Evolutionary conservation across 1,140 invertebrate species (phyloP).

Genomic region (Diachasmimorpha longicaudata): DNA sequence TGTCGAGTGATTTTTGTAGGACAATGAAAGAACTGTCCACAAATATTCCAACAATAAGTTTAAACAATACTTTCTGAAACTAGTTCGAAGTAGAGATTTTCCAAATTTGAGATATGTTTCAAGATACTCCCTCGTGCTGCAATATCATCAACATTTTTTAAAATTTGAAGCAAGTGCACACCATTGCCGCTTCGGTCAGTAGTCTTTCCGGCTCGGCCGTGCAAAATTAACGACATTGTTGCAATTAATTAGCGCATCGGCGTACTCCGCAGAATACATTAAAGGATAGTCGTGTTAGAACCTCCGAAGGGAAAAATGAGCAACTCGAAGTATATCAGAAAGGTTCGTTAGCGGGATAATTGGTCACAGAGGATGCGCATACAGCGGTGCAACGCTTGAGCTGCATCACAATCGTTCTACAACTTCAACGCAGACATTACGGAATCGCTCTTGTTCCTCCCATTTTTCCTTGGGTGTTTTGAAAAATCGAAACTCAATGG

Average conservation of each 20-base stretch:
- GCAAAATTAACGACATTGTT: constrained; percentile 63
- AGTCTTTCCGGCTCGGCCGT: constrained; percentile 58
- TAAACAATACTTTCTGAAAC: too few relatives aligned
- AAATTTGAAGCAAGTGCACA: constrained; percentile 30
- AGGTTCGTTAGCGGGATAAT: constrained; percentile 61
- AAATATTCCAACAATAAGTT: too few relatives aligned
- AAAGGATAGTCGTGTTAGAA: background rate
- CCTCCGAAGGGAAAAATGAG: background rate
- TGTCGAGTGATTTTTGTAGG: too few relatives aligned
- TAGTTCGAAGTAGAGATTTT: too few relatives aligned
- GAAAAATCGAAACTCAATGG: too few relatives aligned
- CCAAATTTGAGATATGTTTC: too few relatives aligned
- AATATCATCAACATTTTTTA: background rate
- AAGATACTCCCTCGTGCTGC: too few relatives aligned
- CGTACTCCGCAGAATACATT: constrained; percentile 15
- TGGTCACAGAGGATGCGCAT: constrained; percentile 62
- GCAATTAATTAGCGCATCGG: constrained; percentile 58
- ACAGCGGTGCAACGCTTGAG: constrained; percentile 10
- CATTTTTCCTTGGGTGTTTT: background rate
- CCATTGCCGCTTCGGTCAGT: constrained; percentile 46
- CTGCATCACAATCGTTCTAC: constrained; percentile 47
- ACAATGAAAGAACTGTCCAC: too few relatives aligned
- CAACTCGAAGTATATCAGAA: constrained; percentile 2
- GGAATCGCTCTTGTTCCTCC: background rate
- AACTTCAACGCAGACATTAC: constrained; percentile 45